phyloP scores from a whole-genome alignment of 2,113 vertebrate genomes.

The Phrynosoma platyrhinos region DNA sequence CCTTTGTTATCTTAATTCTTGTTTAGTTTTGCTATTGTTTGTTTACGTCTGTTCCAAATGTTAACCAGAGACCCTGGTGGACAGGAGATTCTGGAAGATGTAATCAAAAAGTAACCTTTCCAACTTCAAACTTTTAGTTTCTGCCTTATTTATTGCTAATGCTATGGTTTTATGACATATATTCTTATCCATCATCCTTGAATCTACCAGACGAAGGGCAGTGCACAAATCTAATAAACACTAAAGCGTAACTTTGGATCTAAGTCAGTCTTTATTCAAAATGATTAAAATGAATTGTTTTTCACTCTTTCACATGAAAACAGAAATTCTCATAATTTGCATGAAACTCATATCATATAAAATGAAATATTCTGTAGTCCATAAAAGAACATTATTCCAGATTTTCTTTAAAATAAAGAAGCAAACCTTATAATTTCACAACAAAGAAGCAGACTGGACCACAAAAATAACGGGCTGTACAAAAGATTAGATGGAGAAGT shows the following conservation, averaged over 20 bases:
- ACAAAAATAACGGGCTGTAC: neutral
- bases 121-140: neutral
- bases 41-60: neutral
- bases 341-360: neutral
- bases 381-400: neutral
- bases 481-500: constrained; percentile 42
- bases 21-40: neutral
- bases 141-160: neutral
- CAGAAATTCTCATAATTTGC: neutral
- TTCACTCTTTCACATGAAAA: neutral
- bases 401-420: constrained; percentile 24
- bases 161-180: neutral
- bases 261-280: neutral
- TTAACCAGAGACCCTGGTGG: neutral
- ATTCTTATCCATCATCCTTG: neutral
- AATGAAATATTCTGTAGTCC: neutral
- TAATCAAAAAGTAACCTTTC: neutral
- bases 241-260: neutral
- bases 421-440: constrained; percentile 19
- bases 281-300: neutral
- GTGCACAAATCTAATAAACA: neutral
- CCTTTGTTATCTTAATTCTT: neutral
- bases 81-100: neutral
- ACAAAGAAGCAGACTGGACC: constrained; percentile 36
- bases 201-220: neutral